Percentiles rank a stretch among this genome's conserved stretches.
These are phyloP conservation scores for Clarias magur DNA, from an alignment of 2,113 vertebrate genomes.

Conservation along the genomic window DNA sequence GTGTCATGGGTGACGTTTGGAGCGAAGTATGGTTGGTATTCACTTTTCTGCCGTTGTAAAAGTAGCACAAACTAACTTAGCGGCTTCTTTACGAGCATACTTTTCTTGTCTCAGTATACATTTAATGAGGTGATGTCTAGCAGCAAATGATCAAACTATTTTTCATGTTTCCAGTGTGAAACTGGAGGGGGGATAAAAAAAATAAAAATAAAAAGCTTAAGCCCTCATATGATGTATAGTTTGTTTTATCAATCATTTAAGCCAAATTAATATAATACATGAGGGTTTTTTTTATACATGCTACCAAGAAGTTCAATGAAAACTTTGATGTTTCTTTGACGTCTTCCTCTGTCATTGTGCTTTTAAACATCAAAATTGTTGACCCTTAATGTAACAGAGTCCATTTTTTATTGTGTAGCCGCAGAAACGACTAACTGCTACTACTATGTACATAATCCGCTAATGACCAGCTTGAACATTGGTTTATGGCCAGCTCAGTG, in stretches of 20 bases:
- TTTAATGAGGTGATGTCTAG: too few relatives aligned
- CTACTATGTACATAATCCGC: constrained; percentile 19
- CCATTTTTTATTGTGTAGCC: not conserved
- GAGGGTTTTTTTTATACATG: too few relatives aligned
- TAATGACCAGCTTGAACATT: constrained; percentile 33
- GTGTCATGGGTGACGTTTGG: too few relatives aligned
- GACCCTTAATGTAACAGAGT: not conserved
- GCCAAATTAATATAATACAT: not conserved
- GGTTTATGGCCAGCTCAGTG: constrained; percentile 35
- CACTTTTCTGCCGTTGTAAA: too few relatives aligned
- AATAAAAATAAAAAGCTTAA: not conserved
- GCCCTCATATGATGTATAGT: not conserved
- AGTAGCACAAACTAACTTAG: too few relatives aligned
- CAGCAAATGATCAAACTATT: not conserved
- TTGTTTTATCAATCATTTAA: not conserved
- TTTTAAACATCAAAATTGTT: not conserved
- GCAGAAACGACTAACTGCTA: not conserved
- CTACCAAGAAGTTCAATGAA: not conserved
- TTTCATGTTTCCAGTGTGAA: not conserved
- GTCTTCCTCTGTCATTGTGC: not conserved
- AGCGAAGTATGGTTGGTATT: too few relatives aligned
- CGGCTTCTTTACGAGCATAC: too few relatives aligned
- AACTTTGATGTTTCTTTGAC: not conserved
- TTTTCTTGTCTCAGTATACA: too few relatives aligned
- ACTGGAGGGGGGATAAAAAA: not conserved